Evolutionary conservation across 2,113 vertebrate species (phyloP).

Genomic region (Raja brachyura): DNA sequence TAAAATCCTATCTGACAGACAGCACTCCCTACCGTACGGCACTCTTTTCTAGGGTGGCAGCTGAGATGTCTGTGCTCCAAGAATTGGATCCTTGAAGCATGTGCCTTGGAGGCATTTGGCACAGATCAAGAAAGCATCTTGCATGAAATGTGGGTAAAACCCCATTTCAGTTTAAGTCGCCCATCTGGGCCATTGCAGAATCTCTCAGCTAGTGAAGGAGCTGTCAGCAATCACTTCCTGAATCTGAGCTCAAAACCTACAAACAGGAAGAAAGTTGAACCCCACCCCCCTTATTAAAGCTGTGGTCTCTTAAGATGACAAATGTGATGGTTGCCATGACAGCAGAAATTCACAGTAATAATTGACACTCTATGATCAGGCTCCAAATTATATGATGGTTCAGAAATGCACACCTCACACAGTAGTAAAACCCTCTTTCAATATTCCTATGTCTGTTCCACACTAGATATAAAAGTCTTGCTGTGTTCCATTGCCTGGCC

Average conservation of each 20-base stretch:
- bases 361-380: background rate
- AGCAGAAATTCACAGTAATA: conserved; percentile 5
- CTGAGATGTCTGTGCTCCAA: too few species aligned
- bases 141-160: too few species aligned
- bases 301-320: background rate
- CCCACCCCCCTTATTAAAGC: background rate
- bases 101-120: too few species aligned
- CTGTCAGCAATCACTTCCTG: background rate
- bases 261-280: background rate
- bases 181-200: too few species aligned
- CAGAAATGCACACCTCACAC: background rate
- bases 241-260: background rate
- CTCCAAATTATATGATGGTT: background rate
- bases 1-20: too few species aligned
- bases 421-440: background rate
- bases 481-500: background rate
- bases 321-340: background rate
- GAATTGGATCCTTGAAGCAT: too few species aligned
- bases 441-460: background rate
- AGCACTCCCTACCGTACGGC: too few species aligned
- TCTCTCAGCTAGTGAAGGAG: too few species aligned
- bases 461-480: background rate
- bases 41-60: too few species aligned
- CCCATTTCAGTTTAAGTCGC: too few species aligned
- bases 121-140: too few species aligned